phyloP scores from a whole-genome alignment of 1,140 invertebrate species.

The Lepidurus packardi region DNA sequence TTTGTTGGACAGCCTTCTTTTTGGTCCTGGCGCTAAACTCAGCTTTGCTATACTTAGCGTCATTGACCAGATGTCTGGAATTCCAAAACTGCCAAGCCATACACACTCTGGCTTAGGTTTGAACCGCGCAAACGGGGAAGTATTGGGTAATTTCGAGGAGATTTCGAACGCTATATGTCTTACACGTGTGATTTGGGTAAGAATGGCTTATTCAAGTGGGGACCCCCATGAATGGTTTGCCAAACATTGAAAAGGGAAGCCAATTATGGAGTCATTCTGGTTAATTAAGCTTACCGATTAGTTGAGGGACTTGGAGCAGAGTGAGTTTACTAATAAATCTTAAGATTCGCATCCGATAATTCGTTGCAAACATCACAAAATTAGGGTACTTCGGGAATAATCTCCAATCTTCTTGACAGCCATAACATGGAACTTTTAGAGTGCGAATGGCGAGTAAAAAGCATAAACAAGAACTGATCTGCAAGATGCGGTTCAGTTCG shows the following conservation, averaged over 20 bases:
- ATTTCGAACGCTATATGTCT: no score
- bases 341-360: not conserved
- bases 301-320: not conserved
- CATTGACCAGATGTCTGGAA: slow-evolving; percentile 10
- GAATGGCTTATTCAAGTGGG: no score
- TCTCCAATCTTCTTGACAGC: not conserved
- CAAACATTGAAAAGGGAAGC: not conserved
- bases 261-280: not conserved
- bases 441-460: not conserved
- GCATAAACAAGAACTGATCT: not conserved
- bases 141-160: no score
- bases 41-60: slow-evolving; percentile 2
- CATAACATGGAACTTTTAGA: not conserved
- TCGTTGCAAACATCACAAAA: not conserved
- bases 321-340: not conserved
- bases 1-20: not conserved
- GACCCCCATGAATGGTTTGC: no score
- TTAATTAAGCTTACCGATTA: not conserved
- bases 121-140: no score
- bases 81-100: not conserved
- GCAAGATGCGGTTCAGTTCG: not conserved
- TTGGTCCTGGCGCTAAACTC: not conserved
- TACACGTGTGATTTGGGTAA: no score
- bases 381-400: not conserved
- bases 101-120: not conserved